phyloP scores from a whole-genome alignment of 2,888 invertebrate species.

The Imbricaverruca yamaguchii region DNA sequence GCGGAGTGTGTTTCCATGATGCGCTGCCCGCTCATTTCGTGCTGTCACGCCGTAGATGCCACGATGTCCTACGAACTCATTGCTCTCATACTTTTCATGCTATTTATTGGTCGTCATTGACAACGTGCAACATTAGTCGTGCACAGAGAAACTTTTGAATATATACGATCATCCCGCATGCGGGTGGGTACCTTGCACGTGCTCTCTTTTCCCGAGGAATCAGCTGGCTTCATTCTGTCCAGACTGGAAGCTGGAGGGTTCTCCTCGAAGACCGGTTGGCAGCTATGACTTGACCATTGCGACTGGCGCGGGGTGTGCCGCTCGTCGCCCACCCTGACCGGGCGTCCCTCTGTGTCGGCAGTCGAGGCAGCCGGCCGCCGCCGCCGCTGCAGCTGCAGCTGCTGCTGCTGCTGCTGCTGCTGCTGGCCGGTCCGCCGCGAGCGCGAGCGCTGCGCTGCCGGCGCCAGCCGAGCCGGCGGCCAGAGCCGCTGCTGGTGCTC shows the following conservation, averaged over 20 bases:
- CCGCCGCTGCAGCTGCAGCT: constrained; percentile 62
- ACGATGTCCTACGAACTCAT: too few species aligned
- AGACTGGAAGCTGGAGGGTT: not conserved
- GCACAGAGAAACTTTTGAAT: too few species aligned
- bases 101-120: too few species aligned
- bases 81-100: too few species aligned
- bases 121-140: too few species aligned
- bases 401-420: constrained; percentile 38
- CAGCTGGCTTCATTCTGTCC: not conserved
- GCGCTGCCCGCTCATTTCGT: too few species aligned
- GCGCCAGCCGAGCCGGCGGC: not conserved
- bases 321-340: not conserved
- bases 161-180: too few species aligned
- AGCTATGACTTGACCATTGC: not conserved
- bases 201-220: too few species aligned
- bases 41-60: too few species aligned
- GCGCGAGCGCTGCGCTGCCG: not conserved
- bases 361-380: not conserved
- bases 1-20: too few species aligned
- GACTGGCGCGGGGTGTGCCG: not conserved
- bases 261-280: not conserved
- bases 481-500: constrained; percentile 25
- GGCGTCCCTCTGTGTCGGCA: too few species aligned
- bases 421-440: constrained; percentile 27
- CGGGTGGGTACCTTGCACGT: too few species aligned